Conservation (phyloP, 2,888 invertebrate species). For the Argynnis bischoffii region DNA sequence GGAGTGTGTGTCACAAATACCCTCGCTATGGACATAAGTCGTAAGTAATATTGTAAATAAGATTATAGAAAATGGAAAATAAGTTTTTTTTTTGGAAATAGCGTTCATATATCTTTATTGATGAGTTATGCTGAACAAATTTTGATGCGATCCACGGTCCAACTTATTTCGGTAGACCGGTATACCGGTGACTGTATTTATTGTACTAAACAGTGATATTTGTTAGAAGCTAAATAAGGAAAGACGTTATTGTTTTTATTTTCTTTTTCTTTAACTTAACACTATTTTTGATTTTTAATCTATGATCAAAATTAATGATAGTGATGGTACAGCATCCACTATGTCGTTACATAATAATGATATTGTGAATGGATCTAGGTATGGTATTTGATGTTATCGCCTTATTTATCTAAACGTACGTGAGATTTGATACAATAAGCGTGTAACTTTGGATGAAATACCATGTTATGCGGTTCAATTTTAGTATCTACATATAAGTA, state of each 20-base stretch:
- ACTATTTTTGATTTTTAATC: background rate
- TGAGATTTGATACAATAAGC: slow-evolving; percentile 24
- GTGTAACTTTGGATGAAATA: slow-evolving; percentile 1
- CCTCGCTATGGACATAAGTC: slow-evolving; percentile 73
- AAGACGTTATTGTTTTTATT: background rate
- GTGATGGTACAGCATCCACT: background rate
- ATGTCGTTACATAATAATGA: slow-evolving; percentile 33
- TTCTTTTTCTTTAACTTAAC: background rate
- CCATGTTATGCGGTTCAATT: background rate
- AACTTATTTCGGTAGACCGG: too few relatives aligned
- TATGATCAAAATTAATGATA: background rate
- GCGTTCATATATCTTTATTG: background rate
- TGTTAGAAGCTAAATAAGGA: slow-evolving; percentile 1
- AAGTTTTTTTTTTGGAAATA: background rate
- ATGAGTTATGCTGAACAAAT: background rate
- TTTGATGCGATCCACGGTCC: background rate
- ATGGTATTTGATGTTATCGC: slow-evolving; percentile 35
- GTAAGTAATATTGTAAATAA: slow-evolving; percentile 56
- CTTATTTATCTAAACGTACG: slow-evolving; percentile 31
- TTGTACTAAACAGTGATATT: too few relatives aligned
- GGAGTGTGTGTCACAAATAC: slow-evolving; percentile 71
- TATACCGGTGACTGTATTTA: too few relatives aligned
- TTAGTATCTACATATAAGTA: background rate
- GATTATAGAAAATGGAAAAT: background rate
- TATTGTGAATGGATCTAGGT: slow-evolving; percentile 30